Percentiles rank a stretch among this genome's conserved stretches.
phyloP scores from a whole-genome alignment of 1,140 invertebrate species.

The Anastatus disparis region DNA sequence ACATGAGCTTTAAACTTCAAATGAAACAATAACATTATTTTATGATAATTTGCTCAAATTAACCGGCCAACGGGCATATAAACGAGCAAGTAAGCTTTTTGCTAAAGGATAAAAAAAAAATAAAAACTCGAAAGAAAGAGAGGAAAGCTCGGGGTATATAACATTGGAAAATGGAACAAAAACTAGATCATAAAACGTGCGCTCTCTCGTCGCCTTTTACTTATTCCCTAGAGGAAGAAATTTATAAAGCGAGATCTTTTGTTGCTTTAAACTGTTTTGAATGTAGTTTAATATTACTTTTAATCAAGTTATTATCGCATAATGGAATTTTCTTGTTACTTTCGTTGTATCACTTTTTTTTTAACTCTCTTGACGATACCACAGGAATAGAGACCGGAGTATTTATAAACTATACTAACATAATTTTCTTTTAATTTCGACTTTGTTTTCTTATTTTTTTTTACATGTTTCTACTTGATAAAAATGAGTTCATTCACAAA shows the following conservation, averaged over 20 bases:
- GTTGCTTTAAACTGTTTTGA: constrained; percentile 31
- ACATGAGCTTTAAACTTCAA: constrained; percentile 40
- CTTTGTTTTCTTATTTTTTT: not conserved
- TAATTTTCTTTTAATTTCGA: constrained; percentile 22
- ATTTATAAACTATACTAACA: constrained; percentile 24
- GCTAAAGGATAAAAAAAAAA: too few species aligned
- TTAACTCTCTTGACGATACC: too few species aligned
- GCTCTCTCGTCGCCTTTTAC: not conserved
- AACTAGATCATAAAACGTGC: constrained; percentile 31
- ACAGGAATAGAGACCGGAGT: too few species aligned
- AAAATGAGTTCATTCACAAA: too few species aligned
- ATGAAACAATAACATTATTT: constrained; percentile 55
- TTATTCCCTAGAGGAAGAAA: not conserved
- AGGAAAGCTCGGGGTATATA: not conserved
- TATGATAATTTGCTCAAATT: constrained; percentile 50
- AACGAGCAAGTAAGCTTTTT: too few species aligned
- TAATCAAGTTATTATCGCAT: constrained; percentile 34
- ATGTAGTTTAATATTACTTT: constrained; percentile 35
- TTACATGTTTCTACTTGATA: too few species aligned
- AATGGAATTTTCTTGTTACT: constrained; percentile 29
- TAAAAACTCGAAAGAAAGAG: too few species aligned
- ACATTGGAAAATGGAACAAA: constrained; percentile 9
- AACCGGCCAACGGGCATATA: constrained; percentile 19
- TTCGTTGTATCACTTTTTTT: constrained; percentile 19
- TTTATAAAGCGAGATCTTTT: constrained; percentile 14